Base-by-base conservation (phyloP, 1,140 invertebrate genomes). In the Nomia melanderi region DNA sequence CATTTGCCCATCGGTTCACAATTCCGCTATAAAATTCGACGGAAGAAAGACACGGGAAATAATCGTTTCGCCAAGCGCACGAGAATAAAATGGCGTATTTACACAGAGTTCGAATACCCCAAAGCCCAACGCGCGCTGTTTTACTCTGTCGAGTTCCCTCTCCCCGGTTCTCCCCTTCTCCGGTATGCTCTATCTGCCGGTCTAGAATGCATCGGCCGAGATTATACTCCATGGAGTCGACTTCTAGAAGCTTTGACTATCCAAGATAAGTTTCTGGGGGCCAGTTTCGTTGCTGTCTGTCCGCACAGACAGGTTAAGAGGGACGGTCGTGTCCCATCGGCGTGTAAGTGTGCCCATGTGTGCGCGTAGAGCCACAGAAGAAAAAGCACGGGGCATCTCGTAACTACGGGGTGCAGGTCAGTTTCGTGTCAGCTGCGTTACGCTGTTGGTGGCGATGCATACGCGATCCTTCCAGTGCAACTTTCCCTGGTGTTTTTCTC, bases 401-500 rank as follows among this genome's bases (percentile, higher is more conserved):
- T 78, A 73, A 71, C 78, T 54, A 53, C 70, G 50, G 71, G 78
- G 71, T 80, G 78, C 83, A 84, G 84, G 86, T 88, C 87, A 88
- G 82, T 87, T 87, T 88, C 65, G 60, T 82, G 72, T 64, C 87
- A 87, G 84, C 81, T 87, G 84, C 82, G 77, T 74, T 80, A 71
- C 79, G 75, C 67, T 73, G 31, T 69, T 70, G 63, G 65, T 73
- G 63, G 54, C 54, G 27, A 41, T 78, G 56, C 78, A 78, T 74
- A 78, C 69, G 73, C 65, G 81, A 69, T 39, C 56, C 31, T 25
- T 27, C 31, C 44, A 44, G 29, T 53, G 69, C 66, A 25, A 71
- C 66, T 31, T 64, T 50, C 39, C 20, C 11, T 20, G 23, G 20
- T 39, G 20, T 25, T 23, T 3, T 8, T 11, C 29, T 25, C 25